Percentiles rank a stretch among this genome's conserved stretches.
These are phyloP conservation scores for Brienomyrus brachyistius DNA, from an alignment of 2,113 vertebrate genomes.

Conservation along the genomic window DNA sequence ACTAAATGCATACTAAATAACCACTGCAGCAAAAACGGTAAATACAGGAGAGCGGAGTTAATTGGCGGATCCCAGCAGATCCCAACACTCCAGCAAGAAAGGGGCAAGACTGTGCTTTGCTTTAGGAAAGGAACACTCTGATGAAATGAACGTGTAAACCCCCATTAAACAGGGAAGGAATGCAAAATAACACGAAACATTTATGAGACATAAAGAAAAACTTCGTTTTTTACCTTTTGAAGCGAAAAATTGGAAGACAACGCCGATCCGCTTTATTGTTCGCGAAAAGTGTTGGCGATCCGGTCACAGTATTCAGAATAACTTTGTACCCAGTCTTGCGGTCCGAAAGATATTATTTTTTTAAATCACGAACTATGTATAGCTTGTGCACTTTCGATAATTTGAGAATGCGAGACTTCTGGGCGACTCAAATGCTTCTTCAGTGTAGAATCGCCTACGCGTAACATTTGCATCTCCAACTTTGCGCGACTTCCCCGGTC, in stretches of 20 bases:
- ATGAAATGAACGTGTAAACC: not conserved
- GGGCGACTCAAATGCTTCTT: not conserved
- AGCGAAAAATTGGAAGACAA: not conserved
- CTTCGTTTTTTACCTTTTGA: not conserved
- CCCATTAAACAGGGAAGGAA: not conserved
- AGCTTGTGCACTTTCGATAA: not conserved
- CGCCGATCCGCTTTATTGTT: constrained; percentile 1
- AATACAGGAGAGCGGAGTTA: not conserved
- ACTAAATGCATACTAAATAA: not conserved
- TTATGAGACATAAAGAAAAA: not conserved
- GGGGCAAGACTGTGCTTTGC: not conserved
- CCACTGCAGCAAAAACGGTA: not conserved
- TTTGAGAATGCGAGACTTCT: not conserved
- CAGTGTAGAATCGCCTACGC: not conserved
- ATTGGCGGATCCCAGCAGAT: not conserved
- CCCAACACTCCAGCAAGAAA: not conserved
- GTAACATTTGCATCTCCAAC: constrained; percentile 18
- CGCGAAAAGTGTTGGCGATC: not conserved
- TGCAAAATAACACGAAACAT: not conserved
- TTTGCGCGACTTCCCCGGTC: constrained; percentile 34
- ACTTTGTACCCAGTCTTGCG: constrained; percentile 7
- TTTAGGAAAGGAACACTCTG: not conserved
- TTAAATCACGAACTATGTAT: not conserved
- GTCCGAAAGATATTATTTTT: not conserved
- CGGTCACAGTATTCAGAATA: constrained; percentile 1